Conservation (phyloP, 2,113 vertebrate species). For the Otus sunia region DNA sequence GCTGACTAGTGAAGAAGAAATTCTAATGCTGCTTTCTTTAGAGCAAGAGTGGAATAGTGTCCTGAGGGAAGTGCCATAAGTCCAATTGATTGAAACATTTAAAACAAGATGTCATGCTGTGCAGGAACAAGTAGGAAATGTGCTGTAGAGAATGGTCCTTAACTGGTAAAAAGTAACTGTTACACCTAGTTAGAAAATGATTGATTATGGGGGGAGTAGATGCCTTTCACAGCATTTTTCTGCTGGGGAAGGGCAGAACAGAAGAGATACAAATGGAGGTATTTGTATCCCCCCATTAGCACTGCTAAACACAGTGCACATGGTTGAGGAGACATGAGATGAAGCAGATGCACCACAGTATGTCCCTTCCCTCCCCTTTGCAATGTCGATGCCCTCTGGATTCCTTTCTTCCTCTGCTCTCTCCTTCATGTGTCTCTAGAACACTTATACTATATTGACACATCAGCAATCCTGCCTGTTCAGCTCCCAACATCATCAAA, state of each 20-base stretch:
- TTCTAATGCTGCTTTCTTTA: neutral
- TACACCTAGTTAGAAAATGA: neutral
- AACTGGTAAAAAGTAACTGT: neutral
- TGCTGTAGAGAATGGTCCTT: neutral
- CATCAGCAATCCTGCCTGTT: neutral
- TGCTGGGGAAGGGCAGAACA: neutral
- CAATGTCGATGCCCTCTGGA: neutral
- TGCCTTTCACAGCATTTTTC: neutral
- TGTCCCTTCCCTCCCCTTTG: neutral
- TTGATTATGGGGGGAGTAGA: neutral
- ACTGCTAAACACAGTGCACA: neutral
- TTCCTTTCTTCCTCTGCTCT: accelerated
- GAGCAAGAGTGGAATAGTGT: neutral
- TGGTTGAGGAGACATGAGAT: neutral
- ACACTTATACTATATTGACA: neutral
- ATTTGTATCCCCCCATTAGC: neutral
- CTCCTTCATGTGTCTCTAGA: neutral
- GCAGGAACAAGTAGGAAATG: neutral
- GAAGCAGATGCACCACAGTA: neutral
- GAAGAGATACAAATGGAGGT: neutral
- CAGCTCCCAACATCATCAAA: neutral
- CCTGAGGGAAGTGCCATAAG: neutral
- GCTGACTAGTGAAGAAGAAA: neutral
- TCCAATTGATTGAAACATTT: neutral
- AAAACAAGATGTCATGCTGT: neutral